Conservation (phyloP, 2,797 vertebrate genomes). For the Taeniopygia guttata region DNA sequence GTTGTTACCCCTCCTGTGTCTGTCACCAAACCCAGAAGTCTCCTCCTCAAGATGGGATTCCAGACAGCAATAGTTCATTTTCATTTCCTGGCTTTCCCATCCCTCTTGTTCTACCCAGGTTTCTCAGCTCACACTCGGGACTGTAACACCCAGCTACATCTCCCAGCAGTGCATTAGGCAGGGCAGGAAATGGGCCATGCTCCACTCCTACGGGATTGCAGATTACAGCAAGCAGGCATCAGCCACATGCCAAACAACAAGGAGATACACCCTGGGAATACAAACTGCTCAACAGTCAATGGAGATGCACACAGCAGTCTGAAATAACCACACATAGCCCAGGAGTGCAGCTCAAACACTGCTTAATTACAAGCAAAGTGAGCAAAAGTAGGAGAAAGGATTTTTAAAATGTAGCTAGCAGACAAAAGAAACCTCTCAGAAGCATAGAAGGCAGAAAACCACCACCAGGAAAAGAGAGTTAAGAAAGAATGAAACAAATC, state of each 20-base stretch:
- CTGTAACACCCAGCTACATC: background rate
- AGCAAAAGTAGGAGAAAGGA: background rate
- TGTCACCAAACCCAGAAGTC: background rate
- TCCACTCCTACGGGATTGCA: background rate
- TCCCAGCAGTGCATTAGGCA: background rate
- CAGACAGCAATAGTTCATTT: background rate
- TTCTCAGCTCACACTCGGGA: background rate
- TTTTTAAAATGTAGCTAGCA: background rate
- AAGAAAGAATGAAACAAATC: background rate
- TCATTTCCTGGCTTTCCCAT: background rate
- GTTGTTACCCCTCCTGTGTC: background rate
- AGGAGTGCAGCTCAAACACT: background rate
- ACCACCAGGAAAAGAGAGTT: background rate
- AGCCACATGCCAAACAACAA: background rate
- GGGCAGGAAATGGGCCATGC: background rate
- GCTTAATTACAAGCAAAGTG: background rate
- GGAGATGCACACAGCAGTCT: background rate
- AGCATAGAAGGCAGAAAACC: background rate
- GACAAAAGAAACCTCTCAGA: background rate
- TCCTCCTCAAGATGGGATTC: background rate
- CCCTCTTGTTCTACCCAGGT: background rate
- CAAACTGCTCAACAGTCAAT: background rate
- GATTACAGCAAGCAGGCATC: background rate
- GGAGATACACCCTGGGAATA: background rate
- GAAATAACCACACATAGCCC: background rate